Evolutionary conservation across 2,113 vertebrate species (phyloP), one percentile per base, ranked within the genome.

Genomic region (Anoura caudifer): DNA sequence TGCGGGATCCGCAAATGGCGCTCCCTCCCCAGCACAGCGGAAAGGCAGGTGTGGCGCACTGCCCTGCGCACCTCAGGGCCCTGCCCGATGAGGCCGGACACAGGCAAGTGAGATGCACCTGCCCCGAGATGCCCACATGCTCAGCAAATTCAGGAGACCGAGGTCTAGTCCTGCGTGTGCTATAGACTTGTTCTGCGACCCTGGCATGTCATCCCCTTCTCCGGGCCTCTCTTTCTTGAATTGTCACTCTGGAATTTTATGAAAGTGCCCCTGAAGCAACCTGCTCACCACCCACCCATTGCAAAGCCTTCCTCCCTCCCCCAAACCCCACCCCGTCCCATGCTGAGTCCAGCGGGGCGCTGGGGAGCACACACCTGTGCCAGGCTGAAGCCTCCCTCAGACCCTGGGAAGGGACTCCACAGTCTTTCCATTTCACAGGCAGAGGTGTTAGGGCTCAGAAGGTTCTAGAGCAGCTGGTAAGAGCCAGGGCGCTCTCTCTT

Each of bases 241-340:
- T 10, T n/a, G 41, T 43, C 75, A 69, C 56, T 16, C 2, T 14
- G 63, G 24, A 33, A 43, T 43, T 69, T 45, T 38, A 36, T 26
- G 20, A 54, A 69, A 69, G 7, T 28, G 79, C 20, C 38, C n/a
- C 90, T 87, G 26, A 59, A n/a, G 14, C 43, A 7, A 33, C 47
- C 15, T 13, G 33, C 38, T 31, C 7, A 5, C 24, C n/a, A 12
- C 2, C 43, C 28, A 14, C 45, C 38, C 20, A 16, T 38, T 14
- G 7, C 5, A 26, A 36, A 38, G 16, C 24, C 63, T 11, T 10
- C 50, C 38, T 67, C 17, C 43, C 38, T 22, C 28, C 28, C 26
- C 2, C 1, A 5, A 0, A 0, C 50, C n/a, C 16, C 3, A 2
- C 15, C 33, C 59, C 3, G 0, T 5, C 17, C 24, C 17, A 7